phyloP scores from a whole-genome alignment of 1,140 invertebrate genomes.

The Dreissena rostriformis region DNA sequence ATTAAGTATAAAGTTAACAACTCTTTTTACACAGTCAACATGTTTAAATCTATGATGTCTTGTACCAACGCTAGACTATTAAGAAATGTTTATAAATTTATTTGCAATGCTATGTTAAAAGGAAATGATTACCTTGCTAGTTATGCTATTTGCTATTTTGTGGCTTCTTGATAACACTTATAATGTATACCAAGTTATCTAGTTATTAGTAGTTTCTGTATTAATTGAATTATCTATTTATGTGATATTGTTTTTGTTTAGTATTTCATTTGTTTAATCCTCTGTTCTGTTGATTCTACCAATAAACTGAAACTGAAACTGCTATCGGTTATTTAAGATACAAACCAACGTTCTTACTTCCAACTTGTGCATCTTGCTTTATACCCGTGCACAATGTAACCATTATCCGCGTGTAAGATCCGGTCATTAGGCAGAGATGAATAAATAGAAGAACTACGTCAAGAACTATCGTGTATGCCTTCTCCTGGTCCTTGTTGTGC shows the following conservation, averaged over 20 bases:
- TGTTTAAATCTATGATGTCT: too few relatives aligned
- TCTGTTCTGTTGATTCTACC: background rate
- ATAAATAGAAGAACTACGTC: slow-evolving; percentile 88
- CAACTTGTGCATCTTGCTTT: slow-evolving; percentile 63
- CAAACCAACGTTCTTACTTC: slow-evolving; percentile 21
- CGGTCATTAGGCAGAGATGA: slow-evolving; percentile 88
- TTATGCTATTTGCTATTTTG: too few relatives aligned
- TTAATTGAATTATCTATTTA: too few relatives aligned
- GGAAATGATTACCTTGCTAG: too few relatives aligned
- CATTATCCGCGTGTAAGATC: slow-evolving; percentile 83
- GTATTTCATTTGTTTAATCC: background rate
- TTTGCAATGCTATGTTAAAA: too few relatives aligned
- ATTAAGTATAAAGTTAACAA: too few relatives aligned
- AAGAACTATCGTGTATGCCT: slow-evolving; percentile 89
- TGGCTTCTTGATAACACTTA: too few relatives aligned
- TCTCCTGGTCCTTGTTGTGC: slow-evolving; percentile 81
- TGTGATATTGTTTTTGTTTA: background rate
- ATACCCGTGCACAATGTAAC: slow-evolving; percentile 82
- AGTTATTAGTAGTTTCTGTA: too few relatives aligned
- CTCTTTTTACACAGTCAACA: too few relatives aligned
- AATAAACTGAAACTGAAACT: background rate
- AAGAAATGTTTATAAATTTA: too few relatives aligned
- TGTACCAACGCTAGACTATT: too few relatives aligned
- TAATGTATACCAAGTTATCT: too few relatives aligned
- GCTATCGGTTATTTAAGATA: background rate